phyloP scores from a whole-genome alignment of 2,888 invertebrate genomes.

The Poecilus cupreus region DNA sequence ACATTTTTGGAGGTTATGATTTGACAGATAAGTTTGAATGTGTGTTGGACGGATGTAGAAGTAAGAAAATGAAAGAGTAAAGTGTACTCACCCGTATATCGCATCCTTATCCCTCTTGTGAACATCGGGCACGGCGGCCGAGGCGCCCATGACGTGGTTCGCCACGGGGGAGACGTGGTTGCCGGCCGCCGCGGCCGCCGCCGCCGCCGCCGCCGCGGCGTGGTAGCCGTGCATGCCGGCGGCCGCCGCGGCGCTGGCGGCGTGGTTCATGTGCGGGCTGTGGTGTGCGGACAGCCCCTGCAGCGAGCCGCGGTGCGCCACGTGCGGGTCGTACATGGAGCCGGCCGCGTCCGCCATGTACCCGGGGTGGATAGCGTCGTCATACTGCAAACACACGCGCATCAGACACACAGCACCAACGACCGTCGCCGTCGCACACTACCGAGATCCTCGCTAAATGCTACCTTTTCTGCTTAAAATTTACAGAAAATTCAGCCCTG shows the following conservation, averaged over 20 bases:
- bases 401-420: neutral
- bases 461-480: too few relatives aligned
- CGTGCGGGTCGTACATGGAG: constrained; percentile 86
- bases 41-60: neutral
- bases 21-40: too few relatives aligned
- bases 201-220: constrained; percentile 79
- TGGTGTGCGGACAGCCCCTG: constrained; percentile 82
- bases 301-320: constrained; percentile 78
- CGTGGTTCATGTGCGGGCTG: constrained; percentile 87
- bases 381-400: constrained; percentile 80
- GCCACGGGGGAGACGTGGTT: constrained; percentile 80
- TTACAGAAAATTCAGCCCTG: too few relatives aligned
- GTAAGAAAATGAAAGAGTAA: neutral
- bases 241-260: constrained; percentile 77
- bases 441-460: too few relatives aligned
- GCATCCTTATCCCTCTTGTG: constrained; percentile 99
- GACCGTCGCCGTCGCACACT: too few relatives aligned
- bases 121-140: constrained; percentile 86
- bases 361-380: constrained; percentile 93
- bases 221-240: constrained; percentile 88
- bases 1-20: too few relatives aligned
- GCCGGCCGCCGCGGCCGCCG: constrained; percentile 81
- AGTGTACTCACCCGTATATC: constrained; percentile 94
- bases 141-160: constrained; percentile 90
- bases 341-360: constrained; percentile 85